Evolutionary conservation across 2,113 vertebrate genomes (phyloP).

Genomic region (Syngnathus scovelli): DNA sequence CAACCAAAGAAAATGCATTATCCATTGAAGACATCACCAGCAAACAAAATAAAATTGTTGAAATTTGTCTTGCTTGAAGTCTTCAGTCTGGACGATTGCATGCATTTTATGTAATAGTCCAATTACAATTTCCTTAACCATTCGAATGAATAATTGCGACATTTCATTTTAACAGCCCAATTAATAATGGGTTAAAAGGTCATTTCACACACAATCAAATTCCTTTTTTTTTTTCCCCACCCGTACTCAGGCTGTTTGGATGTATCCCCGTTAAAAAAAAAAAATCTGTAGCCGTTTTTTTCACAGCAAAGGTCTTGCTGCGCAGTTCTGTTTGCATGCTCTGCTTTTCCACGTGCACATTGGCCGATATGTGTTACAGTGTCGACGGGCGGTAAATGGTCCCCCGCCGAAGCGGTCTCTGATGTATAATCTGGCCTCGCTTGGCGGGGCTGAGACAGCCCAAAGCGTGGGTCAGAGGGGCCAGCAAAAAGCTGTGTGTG

Average conservation of each 20-base stretch:
- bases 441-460: conserved; percentile 49
- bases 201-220: conserved; percentile 6
- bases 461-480: conserved; percentile 63
- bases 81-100: background rate
- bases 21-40: background rate
- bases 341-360: conserved; percentile 21
- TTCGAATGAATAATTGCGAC: conserved; percentile 10
- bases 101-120: conserved; percentile 6
- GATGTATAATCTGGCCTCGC: conserved; percentile 66
- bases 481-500: conserved; percentile 53
- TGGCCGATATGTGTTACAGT: conserved; percentile 49
- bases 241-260: background rate
- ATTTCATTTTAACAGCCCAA: conserved; percentile 9
- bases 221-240: background rate
- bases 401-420: conserved; percentile 58
- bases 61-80: background rate
- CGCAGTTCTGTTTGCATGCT: background rate
- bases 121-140: conserved; percentile 9
- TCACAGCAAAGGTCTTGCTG: conserved; percentile 2
- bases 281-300: background rate
- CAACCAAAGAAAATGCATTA: background rate
- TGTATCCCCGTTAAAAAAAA: too few relatives aligned
- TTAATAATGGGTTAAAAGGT: conserved; percentile 9
- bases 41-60: background rate
- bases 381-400: conserved; percentile 61